Evolutionary conservation across 2,888 invertebrate genomes (phyloP).

Genomic region (Temnothorax rugatulus): DNA sequence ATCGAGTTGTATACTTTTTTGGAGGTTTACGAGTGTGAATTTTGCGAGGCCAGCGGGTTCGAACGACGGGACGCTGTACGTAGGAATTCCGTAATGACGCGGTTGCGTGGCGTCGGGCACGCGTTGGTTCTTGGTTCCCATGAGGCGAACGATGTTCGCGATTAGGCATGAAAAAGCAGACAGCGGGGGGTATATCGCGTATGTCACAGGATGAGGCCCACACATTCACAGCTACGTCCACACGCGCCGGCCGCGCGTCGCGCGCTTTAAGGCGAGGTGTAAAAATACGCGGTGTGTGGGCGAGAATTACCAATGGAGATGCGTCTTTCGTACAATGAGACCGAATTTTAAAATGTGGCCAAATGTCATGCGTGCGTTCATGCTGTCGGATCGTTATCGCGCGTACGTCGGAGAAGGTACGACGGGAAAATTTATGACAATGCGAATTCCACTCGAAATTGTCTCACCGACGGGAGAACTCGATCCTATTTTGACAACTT

Average conservation of each 20-base stretch:
- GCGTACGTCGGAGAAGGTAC: neutral
- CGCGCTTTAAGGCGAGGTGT: constrained; percentile 75
- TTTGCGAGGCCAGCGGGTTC: neutral
- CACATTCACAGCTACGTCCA: constrained; percentile 71
- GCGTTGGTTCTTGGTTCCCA: constrained; percentile 77
- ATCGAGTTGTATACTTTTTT: neutral
- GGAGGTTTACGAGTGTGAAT: constrained; percentile 1
- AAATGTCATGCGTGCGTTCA: constrained; percentile 31
- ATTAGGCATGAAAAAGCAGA: constrained; percentile 82
- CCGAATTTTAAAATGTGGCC: constrained; percentile 44
- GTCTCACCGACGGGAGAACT: neutral
- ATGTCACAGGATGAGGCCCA: constrained; percentile 76
- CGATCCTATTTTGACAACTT: constrained; percentile 17
- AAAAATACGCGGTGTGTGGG: constrained; percentile 82
- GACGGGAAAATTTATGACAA: constrained; percentile 16
- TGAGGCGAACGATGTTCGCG: constrained; percentile 71
- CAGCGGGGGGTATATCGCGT: constrained; percentile 79
- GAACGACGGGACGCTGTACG: neutral
- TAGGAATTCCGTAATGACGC: constrained; percentile 53
- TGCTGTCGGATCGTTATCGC: constrained; percentile 7
- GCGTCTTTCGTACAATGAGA: constrained; percentile 71
- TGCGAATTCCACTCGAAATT: neutral
- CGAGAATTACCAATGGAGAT: constrained; percentile 83
- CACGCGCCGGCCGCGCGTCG: constrained; percentile 21
- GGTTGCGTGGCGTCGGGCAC: constrained; percentile 59